A percentile compares a stretch with the other conserved stretches of the same genome.
Evolutionary conservation across 1,140 invertebrate genomes (phyloP).

Genomic region (Sitobion miscanthi): DNA sequence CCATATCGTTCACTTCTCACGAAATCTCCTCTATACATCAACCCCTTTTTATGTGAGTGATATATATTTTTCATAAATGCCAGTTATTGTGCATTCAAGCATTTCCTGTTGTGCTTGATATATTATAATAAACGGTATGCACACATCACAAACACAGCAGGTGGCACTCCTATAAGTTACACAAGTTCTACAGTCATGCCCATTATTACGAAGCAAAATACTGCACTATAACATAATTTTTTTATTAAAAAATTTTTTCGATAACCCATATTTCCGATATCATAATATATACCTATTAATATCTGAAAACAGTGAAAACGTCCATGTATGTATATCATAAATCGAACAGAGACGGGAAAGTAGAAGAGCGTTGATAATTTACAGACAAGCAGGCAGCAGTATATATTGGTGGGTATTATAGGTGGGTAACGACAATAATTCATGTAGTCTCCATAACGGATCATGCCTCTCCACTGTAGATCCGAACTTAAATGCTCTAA

Average conservation of each 20-base stretch:
- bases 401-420: not conserved
- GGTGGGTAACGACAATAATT: no score
- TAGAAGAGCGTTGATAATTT: not conserved
- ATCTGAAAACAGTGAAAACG: not conserved
- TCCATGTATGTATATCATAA: not conserved
- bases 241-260: not conserved
- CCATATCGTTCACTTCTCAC: not conserved
- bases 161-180: slow-evolving; percentile 22
- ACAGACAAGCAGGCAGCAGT: not conserved
- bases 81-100: not conserved
- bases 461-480: not conserved
- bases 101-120: not conserved
- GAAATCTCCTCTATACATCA: not conserved
- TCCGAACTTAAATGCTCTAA: not conserved
- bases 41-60: not conserved
- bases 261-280: not conserved
- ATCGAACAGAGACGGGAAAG: not conserved
- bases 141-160: not conserved
- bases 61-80: slow-evolving; percentile 17
- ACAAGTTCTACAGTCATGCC: no score
- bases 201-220: not conserved
- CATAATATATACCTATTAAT: not conserved
- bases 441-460: no score
- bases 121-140: not conserved
- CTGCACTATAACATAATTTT: not conserved